Conservation (phyloP, 1,140 invertebrate species). For the Vanessa atalanta region DNA sequence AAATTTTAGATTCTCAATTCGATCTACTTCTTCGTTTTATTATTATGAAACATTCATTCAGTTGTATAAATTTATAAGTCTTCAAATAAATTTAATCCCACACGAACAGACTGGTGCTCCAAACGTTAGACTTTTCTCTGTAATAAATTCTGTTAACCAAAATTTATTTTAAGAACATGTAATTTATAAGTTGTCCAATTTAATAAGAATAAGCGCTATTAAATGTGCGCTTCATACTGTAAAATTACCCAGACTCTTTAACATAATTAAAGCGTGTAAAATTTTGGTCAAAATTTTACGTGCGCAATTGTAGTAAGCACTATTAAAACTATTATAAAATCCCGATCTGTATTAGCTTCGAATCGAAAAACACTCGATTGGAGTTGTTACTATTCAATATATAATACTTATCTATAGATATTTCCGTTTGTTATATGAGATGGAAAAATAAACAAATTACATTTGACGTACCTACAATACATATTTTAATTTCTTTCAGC, state of each 20-base stretch:
- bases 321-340: too few species aligned
- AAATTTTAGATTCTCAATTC: too few species aligned
- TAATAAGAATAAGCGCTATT: not conserved
- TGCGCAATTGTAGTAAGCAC: too few species aligned
- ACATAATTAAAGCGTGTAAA: not conserved
- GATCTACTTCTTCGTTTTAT: too few species aligned
- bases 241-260: not conserved
- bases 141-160: not conserved
- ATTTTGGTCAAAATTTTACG: not conserved
- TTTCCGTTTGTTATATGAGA: too few species aligned
- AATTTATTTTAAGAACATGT: slow-evolving; percentile 2
- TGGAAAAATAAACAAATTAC: too few species aligned
- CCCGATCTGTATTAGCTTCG: too few species aligned
- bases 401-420: too few species aligned
- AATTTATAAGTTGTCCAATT: slow-evolving; percentile 2
- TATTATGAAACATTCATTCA: not conserved
- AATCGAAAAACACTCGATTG: too few species aligned
- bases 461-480: too few species aligned
- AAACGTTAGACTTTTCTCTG: not conserved
- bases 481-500: slow-evolving; percentile 5
- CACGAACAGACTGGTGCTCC: not conserved
- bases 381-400: not conserved
- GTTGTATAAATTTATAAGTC: not conserved
- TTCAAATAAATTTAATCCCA: slow-evolving; percentile 9
- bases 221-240: not conserved